Evolutionary conservation across 2,797 vertebrate species (phyloP).

Genomic region (Sebastes wilsoni): DNA sequence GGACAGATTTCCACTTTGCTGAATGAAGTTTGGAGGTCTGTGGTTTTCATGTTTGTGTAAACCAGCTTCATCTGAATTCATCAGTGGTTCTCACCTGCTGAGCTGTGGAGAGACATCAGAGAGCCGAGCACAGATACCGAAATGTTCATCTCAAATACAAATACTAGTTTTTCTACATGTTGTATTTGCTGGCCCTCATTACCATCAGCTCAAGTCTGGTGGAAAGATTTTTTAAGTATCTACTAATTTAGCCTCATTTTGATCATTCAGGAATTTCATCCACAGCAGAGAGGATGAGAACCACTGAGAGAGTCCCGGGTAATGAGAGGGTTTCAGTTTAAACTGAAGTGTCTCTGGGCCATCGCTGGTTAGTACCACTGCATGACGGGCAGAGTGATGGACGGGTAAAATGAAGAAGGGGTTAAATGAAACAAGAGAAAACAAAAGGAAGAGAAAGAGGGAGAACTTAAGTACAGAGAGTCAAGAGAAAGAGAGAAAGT

Average conservation of each 20-base stretch:
- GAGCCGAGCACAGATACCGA: not conserved
- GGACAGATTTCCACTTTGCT: not conserved
- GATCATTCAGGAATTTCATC: not conserved
- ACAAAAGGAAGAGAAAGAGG: not conserved
- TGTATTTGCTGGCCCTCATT: not conserved
- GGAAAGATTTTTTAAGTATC: no score
- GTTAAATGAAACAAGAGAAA: conserved; percentile 19
- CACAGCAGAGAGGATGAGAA: conserved; percentile 42
- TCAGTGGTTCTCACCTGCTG: conserved; percentile 58
- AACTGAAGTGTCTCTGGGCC: conserved; percentile 18
- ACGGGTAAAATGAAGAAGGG: conserved; percentile 28
- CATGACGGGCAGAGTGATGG: conserved; percentile 50
- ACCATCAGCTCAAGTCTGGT: not conserved
- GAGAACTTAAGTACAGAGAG: conserved; percentile 1
- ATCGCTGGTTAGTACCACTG: conserved; percentile 58
- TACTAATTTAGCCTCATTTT: not conserved
- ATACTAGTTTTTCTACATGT: not conserved
- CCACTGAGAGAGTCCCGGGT: conserved; percentile 33
- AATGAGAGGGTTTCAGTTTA: conserved; percentile 26
- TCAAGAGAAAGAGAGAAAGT: conserved; percentile 19
- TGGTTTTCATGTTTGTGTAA: conserved; percentile 55
- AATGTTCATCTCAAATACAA: not conserved
- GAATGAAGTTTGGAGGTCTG: conserved; percentile 19
- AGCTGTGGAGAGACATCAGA: not conserved
- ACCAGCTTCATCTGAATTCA: conserved; percentile 53